Base-by-base conservation (phyloP, 2,113 vertebrate genomes). In the Micronycteris hirsuta region DNA sequence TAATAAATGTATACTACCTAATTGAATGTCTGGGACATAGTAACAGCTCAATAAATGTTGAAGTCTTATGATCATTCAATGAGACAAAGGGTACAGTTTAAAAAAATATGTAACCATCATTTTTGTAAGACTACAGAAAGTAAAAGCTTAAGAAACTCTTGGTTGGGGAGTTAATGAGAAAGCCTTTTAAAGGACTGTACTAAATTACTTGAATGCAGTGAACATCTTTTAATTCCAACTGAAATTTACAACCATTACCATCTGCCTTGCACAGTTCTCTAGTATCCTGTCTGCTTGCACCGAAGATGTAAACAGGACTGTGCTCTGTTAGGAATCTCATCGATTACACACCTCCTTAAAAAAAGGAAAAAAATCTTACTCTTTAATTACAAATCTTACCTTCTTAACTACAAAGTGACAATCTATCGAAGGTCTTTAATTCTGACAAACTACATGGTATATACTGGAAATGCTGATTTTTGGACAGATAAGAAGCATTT, bases 321-420 rank as follows among this genome's bases (percentile, higher is more conserved):
- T 41, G 76, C 67, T 92, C 43, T 80, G 36, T 58, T 56, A 96
- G 85, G 13, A 70, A 86, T 65, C 54, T 89, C 78, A 76, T 71
- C 54, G 82, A 93, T 45, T 73, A 88, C 47, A 65, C 0, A 93
- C 28, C 38, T 61, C 61, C 43, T 81, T 77, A 56, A 49, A 45
- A 80, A 54, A 92, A 80, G 17, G 22, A 38, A 68, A 74, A 86
- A 80, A 24, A 63, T 26, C 24, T 47, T 36, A 94, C 14, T 84
- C 47, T 61, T 80, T 67, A 77, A 77, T 49, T 49, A 77, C 47
- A 77, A 77, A 77, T 77, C 28, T 76, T 74, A 74, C 31, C 71
- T 49, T 76, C 73, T 76, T n/a, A 89, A 94, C 77, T 94, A 94
- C 10, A 49, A 95, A 85, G 93, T 76, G 82, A 7, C 78, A 56